Evolutionary conservation across 2,888 invertebrate species (phyloP), one percentile per base, ranked within the genome.

Genomic region (Sinohyriopsis cumingii): DNA sequence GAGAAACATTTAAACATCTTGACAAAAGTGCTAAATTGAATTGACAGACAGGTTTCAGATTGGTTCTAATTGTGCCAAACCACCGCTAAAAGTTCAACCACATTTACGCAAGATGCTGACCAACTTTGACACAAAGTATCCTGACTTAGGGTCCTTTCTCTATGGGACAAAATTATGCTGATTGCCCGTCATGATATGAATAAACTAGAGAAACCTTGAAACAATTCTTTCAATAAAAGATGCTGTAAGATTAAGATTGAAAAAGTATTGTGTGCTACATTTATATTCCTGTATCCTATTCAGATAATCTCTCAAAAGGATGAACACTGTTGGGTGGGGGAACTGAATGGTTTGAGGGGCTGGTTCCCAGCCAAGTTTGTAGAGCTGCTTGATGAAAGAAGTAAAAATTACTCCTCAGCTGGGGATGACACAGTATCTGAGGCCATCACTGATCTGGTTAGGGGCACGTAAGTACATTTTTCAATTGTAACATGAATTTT

Each of bases 331-430:
- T 99, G 98, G 98, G 95, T 98, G 79, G 98, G 98, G 7, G 98
- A 99, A 90, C 90, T 99, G 63, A 98, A 98, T 92, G 98, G 98
- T 0, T 91, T 98, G 63, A 82, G 90, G 90, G 94, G 97, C 59
- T 98, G 98, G 98, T 98, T 98, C 91, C 98, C 98, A 33, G 97
- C 98, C 3, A 95, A 97, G 91, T 98, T 98, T 92, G 97, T 98
- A 0, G 95, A 97, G 90, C 92, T 98, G 62, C 92, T 99, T 62
- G 99, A 99, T 91, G 99, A 99, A 91, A 92, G 96, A 74, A 96
- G 96, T 89, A 96, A 96, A 76, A 87, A 89, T 76, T 92, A 92
- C 83, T 90, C 91, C 15, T 85, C 87, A 15, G 91, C 90, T 28
- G 99, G 99, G 7, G 99, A 99, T 91, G 99, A 99, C 91, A 95